Evolutionary conservation across 2,888 invertebrate genomes (phyloP).

Genomic region (Diarsia dahlii): DNA sequence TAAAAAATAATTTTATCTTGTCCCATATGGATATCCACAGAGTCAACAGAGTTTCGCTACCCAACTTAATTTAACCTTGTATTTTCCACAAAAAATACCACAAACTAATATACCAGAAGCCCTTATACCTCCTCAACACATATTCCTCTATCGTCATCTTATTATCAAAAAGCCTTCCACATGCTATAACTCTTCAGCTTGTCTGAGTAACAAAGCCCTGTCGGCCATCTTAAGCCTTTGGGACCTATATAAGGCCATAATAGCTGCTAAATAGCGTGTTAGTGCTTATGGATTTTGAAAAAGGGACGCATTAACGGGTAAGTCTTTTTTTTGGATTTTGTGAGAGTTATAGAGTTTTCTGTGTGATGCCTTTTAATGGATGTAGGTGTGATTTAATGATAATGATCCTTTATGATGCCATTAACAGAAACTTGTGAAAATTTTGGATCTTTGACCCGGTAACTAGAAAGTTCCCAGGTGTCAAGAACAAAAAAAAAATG

Average conservation of each 20-base stretch:
- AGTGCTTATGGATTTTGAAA: constrained; percentile 48
- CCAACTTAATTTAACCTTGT: too few relatives aligned
- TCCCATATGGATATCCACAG: too few relatives aligned
- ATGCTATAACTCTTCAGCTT: constrained; percentile 44
- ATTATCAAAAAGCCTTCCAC: constrained; percentile 39
- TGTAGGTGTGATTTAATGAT: too few relatives aligned
- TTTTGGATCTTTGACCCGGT: too few relatives aligned
- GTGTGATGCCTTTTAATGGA: too few relatives aligned
- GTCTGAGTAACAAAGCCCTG: constrained; percentile 40
- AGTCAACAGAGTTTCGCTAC: too few relatives aligned
- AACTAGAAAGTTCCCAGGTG: too few relatives aligned
- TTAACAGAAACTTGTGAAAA: too few relatives aligned
- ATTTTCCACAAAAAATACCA: too few relatives aligned
- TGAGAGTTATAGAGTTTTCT: not conserved
- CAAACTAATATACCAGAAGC: not conserved
- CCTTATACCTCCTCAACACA: not conserved
- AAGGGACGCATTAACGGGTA: constrained; percentile 18
- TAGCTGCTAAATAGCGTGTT: constrained; percentile 55
- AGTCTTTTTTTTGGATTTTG: not conserved
- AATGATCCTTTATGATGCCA: too few relatives aligned
- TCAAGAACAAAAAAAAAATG: too few relatives aligned
- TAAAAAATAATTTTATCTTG: too few relatives aligned
- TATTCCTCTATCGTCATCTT: constrained; percentile 1
- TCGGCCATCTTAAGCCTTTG: constrained; percentile 54
- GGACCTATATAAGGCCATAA: constrained; percentile 57